Evolutionary conservation across 2,113 vertebrate species (phyloP).

Genomic region (Nerophis ophidion): DNA sequence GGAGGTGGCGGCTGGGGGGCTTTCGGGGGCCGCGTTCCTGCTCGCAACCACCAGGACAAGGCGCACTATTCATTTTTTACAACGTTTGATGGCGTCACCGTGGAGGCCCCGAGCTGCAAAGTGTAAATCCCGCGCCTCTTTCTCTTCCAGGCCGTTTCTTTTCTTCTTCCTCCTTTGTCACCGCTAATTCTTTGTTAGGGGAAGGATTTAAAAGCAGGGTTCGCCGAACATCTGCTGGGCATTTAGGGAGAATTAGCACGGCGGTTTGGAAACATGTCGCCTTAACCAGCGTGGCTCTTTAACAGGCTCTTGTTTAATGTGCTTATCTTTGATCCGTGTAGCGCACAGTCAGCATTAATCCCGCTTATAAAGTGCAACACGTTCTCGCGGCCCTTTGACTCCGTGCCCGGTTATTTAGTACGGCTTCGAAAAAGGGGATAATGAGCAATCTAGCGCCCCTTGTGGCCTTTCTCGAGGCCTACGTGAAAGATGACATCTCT

Average conservation of each 20-base stretch:
- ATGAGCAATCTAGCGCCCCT: not conserved
- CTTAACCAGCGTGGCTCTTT: conserved; percentile 16
- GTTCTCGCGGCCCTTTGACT: not conserved
- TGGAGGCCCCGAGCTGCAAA: no score
- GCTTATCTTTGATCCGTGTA: conserved; percentile 9
- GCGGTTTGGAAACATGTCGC: conserved; percentile 6
- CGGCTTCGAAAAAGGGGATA: not conserved
- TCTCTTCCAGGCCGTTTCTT: not conserved
- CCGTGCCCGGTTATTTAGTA: not conserved
- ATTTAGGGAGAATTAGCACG: conserved; percentile 34
- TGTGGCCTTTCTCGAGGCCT: not conserved
- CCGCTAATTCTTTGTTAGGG: conserved; percentile 50
- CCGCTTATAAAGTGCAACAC: conserved; percentile 16
- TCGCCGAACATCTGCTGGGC: conserved; percentile 44
- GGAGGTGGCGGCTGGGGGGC: no score
- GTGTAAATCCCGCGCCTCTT: not conserved
- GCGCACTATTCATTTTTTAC: no score
- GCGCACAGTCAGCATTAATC: conserved; percentile 21
- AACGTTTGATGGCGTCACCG: no score
- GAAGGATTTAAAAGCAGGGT: conserved; percentile 37
- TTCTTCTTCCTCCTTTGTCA: not conserved
- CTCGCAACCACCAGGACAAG: no score
- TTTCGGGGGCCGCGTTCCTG: no score
- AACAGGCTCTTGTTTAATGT: not conserved
- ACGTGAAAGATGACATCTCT: not conserved